Base-by-base conservation (phyloP, 2,113 vertebrate genomes). In the Coryphaenoides rupestris region DNA sequence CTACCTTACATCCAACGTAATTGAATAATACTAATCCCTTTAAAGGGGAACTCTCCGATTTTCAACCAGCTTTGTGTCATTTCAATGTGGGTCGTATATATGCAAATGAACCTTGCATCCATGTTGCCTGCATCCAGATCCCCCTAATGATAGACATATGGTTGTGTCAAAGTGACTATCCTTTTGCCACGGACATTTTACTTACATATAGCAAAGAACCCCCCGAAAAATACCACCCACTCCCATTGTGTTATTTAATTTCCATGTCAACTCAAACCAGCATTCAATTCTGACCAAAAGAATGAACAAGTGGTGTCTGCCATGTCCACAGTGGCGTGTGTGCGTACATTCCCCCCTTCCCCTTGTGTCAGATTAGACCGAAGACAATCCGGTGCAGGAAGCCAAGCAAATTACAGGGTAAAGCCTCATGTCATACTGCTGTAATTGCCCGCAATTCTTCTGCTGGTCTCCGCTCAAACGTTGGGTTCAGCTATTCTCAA, bases 401-500 rank as follows among this genome's bases (percentile, higher is more conserved):
- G 78, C 69, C 49, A 56, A 55, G 74, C 28, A 85, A 87, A 89
- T 89, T 86, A 80, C 67, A 82, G 84, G 77, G 79, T 78, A 85
- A 58, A 81, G 73, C 77, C 73, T n/a, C 68, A 23, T 82, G 76
- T 81, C 85, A 83, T 86, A 76, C 78, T 52, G 74, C 54, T 60
- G 76, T 81, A 83, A 86, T 89, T 87, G 85, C 82, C 58, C 62
- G 66, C 74, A 80, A 69, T 84, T 83, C 79, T 82, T 83, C 58
- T n/a, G n/a, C 5, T 40, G 9, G 75, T 68, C 79, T 73, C 78
- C 17, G n/a, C 62, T 82, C 62, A 77, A 74, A 75, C 81, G 80
- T 73, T 55, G 70, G 69, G 47, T 68, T 58, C 33, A 19, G 65
- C 59, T 57, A 69, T 60, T 68, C 58, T 21, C 12, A 19, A 33